These are phyloP conservation scores for Carassius auratus DNA, from an alignment of 2,113 vertebrate species.

Conservation along the genomic window DNA sequence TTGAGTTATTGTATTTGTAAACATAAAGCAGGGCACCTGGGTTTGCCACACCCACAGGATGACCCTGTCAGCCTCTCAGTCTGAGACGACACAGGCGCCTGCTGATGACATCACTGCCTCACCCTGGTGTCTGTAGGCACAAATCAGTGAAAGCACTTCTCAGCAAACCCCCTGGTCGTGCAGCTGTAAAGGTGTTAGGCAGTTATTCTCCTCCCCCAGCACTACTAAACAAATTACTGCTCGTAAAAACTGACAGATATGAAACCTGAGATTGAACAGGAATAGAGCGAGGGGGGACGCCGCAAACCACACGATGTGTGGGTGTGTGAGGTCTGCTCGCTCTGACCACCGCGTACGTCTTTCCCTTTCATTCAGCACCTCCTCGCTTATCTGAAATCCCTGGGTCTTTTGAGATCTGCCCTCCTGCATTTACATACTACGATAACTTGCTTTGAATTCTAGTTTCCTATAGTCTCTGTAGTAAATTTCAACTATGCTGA, in stretches of 20 bases:
- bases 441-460: neutral
- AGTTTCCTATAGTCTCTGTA: neutral
- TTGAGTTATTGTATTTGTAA: neutral
- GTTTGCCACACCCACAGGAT: slow-evolving; percentile 46
- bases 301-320: slow-evolving; percentile 27
- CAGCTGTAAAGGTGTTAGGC: slow-evolving; percentile 41
- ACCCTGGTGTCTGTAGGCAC: slow-evolving; percentile 32
- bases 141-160: slow-evolving; percentile 35
- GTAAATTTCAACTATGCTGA: neutral
- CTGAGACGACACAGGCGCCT: slow-evolving; percentile 52
- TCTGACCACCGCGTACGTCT: neutral
- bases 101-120: slow-evolving; percentile 59
- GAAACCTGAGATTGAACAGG: slow-evolving; percentile 37
- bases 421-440: neutral
- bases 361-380: slow-evolving; percentile 33
- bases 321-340: slow-evolving; percentile 9
- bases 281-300: neutral
- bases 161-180: slow-evolving; percentile 12
- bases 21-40: slow-evolving; percentile 46
- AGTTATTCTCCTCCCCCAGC: slow-evolving; percentile 27
- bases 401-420: neutral
- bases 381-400: slow-evolving; percentile 5
- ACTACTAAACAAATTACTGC: slow-evolving; percentile 52
- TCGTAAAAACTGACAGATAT: slow-evolving; percentile 53
- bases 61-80: slow-evolving; percentile 48